Evolutionary conservation across 1,140 invertebrate genomes (phyloP), one percentile per base, ranked within the genome.

Genomic region (Scaptomyza hsui): DNA sequence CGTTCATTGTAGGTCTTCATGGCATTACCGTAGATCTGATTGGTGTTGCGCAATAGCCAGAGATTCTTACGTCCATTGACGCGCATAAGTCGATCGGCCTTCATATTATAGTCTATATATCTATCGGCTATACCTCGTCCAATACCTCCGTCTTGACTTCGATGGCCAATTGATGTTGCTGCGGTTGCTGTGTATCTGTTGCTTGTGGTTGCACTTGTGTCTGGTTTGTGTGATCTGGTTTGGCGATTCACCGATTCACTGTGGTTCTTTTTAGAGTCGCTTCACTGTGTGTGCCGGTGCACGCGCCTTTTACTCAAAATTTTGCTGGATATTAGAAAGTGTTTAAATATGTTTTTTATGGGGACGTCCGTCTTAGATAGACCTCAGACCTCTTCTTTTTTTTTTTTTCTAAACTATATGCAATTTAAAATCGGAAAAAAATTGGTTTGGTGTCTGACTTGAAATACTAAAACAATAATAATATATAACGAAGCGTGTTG

Each of bases 41-140:
- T 83, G 15, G 80, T 80, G 47, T 75, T 85, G 13, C 80, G 68
- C 18, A 85, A 13, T 24, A 83, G 35, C 80, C 80, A 83, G 7
- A 75, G 67, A 13, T 85, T 73, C 19, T 72, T 53, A 0, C 67
- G 72, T 21, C 48, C 55, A 21, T 83, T 83, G 41, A 9, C 49
- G 0, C 61, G 55, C 53, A 83, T 75, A n/a, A 83, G 18, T 6
- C 75, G 75, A 51, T 82, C 79, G 19, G 79, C 71, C 37, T 78
- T 83, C 79, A 83, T 81, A 26, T 18, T 52, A 52, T 65, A 39
- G 26, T n/a, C n/a, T n/a, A 26, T 24, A 0, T n/a, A 9, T 29
- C 4, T 37, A 37, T n/a, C 55, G 52, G 29, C 51, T 29, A 21
- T n/a, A 62, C 60, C 15, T 48, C 42, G 29, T 16, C 60, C 9